Conservation (phyloP, 2,113 vertebrate genomes). For the Alligator sinensis region DNA sequence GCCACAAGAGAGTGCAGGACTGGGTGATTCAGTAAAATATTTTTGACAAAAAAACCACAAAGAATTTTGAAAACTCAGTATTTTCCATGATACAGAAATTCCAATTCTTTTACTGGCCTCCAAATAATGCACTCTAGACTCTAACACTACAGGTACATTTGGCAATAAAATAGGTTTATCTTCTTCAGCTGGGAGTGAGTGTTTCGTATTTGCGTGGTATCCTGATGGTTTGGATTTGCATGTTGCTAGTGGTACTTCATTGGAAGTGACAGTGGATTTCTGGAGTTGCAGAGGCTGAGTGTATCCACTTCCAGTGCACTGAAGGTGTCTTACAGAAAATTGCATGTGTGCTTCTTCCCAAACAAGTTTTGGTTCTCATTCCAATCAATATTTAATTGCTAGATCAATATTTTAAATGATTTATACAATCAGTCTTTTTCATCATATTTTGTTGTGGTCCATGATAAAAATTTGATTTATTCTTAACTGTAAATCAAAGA, state of each 20-base stretch:
- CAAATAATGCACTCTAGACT: too few relatives aligned
- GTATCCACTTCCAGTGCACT: not conserved
- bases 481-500: slow-evolving; percentile 33
- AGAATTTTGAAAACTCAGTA: too few relatives aligned
- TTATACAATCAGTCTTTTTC: not conserved
- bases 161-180: too few relatives aligned
- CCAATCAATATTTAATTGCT: not conserved
- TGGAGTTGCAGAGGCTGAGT: not conserved
- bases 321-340: not conserved
- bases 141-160: too few relatives aligned
- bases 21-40: too few relatives aligned
- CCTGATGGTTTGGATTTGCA: not conserved
- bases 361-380: not conserved
- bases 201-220: not conserved
- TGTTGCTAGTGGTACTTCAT: not conserved
- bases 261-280: not conserved
- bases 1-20: too few relatives aligned
- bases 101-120: too few relatives aligned
- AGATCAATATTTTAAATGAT: slow-evolving; percentile 27
- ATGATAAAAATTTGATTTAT: not conserved
- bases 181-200: too few relatives aligned
- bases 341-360: not conserved
- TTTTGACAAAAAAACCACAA: too few relatives aligned
- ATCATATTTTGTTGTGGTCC: not conserved
- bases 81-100: too few relatives aligned